phyloP scores from a whole-genome alignment of 30 jellyfish, hydroid and myxozoan species.

The Aurelia aurita region DNA sequence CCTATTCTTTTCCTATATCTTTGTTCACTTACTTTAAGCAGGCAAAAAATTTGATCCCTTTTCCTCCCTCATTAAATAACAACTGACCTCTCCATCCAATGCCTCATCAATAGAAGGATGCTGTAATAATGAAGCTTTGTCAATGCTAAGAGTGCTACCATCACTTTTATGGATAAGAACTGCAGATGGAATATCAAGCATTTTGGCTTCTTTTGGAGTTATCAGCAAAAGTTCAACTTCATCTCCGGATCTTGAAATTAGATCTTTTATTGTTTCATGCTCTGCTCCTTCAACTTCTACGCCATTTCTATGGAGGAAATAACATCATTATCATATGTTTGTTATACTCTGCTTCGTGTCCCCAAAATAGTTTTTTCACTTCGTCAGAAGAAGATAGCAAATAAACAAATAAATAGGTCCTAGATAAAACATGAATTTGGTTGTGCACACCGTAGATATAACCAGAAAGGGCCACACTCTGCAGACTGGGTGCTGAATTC shows the following conservation, averaged over 20 bases:
- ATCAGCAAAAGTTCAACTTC: conserved; percentile 52
- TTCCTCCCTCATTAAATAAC: background rate
- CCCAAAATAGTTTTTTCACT: no score
- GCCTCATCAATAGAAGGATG: conserved; percentile 49
- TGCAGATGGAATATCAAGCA: conserved; percentile 64
- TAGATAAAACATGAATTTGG: no score
- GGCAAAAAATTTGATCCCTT: background rate
- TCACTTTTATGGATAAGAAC: conserved; percentile 57
- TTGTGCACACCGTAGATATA: no score
- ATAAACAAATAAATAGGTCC: no score
- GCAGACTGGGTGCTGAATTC: no score
- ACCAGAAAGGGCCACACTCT: no score
- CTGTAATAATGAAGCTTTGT: conserved; percentile 10
- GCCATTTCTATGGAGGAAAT: conserved; percentile 20
- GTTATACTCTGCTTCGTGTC: no score
- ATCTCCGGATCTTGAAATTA: conserved; percentile 36
- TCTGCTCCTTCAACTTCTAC: conserved; percentile 52
- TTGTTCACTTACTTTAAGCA: background rate
- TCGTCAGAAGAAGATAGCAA: no score
- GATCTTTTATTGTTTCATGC: conserved; percentile 33
- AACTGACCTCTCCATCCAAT: background rate
- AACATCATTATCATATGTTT: background rate
- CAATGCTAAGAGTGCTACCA: conserved; percentile 46
- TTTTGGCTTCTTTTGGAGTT: conserved; percentile 51
- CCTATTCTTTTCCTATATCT: no score